Evolutionary conservation across 1,140 invertebrate species (phyloP).

Genomic region (Bombyx mandarina): DNA sequence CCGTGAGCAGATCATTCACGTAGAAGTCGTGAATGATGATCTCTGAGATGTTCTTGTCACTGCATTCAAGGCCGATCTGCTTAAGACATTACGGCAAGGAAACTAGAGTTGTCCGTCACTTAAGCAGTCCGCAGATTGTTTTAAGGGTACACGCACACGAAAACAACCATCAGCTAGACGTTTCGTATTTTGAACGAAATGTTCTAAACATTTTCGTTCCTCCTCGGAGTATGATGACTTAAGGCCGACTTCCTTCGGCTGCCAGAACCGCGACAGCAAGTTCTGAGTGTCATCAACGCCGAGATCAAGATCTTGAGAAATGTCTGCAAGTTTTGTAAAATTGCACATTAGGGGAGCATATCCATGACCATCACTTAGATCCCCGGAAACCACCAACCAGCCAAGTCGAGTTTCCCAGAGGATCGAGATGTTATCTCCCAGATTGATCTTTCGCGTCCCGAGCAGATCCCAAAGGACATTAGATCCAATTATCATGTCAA

Average conservation of each 20-base stretch:
- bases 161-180: constrained; percentile 29
- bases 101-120: background rate
- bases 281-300: no score
- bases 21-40: constrained; percentile 32
- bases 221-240: constrained; percentile 2
- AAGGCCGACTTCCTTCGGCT: constrained; percentile 18
- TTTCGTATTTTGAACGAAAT: constrained; percentile 18
- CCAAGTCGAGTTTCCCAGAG: no score
- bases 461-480: no score
- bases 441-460: no score
- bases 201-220: constrained; percentile 17
- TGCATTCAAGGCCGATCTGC: constrained; percentile 15
- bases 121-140: constrained; percentile 28
- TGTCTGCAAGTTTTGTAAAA: no score
- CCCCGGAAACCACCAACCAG: no score
- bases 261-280: constrained; percentile 15
- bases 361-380: no score
- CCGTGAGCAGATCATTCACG: constrained; percentile 36
- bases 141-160: constrained; percentile 4
- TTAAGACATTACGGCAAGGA: no score
- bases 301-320: no score
- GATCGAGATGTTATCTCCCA: no score
- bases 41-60: constrained; percentile 20
- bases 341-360: no score
- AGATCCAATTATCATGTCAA: no score